These are phyloP conservation scores for Cantharis rufa DNA, from an alignment of 2,888 invertebrate species.

Conservation along the genomic window DNA sequence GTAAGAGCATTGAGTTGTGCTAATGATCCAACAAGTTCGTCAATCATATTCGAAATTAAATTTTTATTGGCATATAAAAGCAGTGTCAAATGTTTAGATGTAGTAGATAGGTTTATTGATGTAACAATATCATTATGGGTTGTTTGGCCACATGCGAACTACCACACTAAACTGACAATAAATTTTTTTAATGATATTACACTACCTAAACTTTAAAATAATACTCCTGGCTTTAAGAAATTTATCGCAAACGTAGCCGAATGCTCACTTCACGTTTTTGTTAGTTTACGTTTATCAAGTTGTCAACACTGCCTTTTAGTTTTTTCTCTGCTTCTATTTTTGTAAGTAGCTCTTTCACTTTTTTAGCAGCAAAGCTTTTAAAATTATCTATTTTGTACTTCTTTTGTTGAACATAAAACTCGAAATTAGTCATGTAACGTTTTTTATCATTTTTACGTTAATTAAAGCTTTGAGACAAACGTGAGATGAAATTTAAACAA, in stretches of 20 bases:
- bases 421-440: not conserved
- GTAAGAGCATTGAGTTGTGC: constrained; percentile 33
- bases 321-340: not conserved
- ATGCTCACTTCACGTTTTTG: not conserved
- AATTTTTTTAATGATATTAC: constrained; percentile 54
- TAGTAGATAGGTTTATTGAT: constrained; percentile 56
- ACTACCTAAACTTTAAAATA: not conserved
- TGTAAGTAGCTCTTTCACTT: not conserved
- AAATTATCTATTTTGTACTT: not conserved
- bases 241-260: not conserved
- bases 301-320: not conserved
- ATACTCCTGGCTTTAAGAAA: not conserved
- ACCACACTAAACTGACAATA: constrained; percentile 55
- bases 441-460: not conserved
- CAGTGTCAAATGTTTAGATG: constrained; percentile 54
- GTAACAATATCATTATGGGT: constrained; percentile 56
- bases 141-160: constrained; percentile 55
- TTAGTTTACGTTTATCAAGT: not conserved
- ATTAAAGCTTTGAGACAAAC: not conserved
- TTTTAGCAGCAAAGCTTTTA: not conserved
- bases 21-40: constrained; percentile 53
- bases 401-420: not conserved
- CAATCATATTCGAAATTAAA: constrained; percentile 56
- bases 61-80: constrained; percentile 56
- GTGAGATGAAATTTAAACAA: constrained; percentile 11